Conservation (phyloP, 2,888 invertebrate species). For the Callyntrura sp. region DNA sequence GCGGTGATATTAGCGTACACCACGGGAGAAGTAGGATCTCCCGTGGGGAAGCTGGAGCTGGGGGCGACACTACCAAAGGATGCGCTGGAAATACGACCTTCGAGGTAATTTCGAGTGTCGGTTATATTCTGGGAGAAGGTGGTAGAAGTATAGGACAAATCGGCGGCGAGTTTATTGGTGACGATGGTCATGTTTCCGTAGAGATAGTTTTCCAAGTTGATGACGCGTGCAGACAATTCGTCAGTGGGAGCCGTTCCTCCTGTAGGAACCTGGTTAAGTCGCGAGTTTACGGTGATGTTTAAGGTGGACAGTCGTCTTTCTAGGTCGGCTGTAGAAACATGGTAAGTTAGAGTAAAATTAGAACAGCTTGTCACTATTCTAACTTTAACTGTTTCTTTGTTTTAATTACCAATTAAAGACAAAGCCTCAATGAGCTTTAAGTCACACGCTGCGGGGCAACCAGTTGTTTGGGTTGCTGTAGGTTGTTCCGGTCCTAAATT, state of each 20-base stretch:
- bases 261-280: conserved; percentile 35
- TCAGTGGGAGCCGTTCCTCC: conserved; percentile 13
- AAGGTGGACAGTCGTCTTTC: background rate
- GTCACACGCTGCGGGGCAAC: conserved; percentile 55
- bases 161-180: conserved; percentile 10
- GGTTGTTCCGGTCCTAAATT: conserved; percentile 41
- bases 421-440: conserved; percentile 1
- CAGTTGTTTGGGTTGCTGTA: background rate
- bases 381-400: background rate
- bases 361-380: background rate
- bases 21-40: background rate
- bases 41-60: background rate
- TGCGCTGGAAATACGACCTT: conserved; percentile 5
- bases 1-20: conserved; percentile 49
- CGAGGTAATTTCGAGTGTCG: conserved; percentile 37
- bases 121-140: conserved; percentile 30
- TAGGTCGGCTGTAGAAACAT: conserved; percentile 20
- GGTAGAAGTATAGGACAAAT: background rate
- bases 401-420: conserved; percentile 33
- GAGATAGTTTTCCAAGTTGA: conserved; percentile 49
- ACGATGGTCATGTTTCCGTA: conserved; percentile 56
- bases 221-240: background rate
- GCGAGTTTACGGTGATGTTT: conserved; percentile 21
- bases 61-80: no score
- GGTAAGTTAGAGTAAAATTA: background rate